Conservation (phyloP, 2,113 vertebrate species). For the Arvicanthis niloticus region DNA sequence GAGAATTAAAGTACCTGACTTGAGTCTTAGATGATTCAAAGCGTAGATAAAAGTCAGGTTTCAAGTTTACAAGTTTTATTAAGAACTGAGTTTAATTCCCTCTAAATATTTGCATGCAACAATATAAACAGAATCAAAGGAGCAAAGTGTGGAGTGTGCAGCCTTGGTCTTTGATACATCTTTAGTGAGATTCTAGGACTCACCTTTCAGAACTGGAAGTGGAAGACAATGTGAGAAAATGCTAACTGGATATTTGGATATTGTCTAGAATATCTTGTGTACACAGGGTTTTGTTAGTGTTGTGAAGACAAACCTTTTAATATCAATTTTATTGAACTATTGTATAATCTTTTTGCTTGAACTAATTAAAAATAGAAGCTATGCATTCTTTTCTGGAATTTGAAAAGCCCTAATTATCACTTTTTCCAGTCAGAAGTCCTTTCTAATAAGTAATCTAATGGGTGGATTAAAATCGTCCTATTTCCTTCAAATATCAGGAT, state of each 20-base stretch:
- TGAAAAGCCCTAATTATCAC: not conserved
- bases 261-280: not conserved
- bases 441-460: not conserved
- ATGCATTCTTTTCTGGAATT: not conserved
- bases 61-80: slow-evolving; percentile 34
- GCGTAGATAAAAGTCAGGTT: not conserved
- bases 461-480: slow-evolving; percentile 54
- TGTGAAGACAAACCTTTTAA: slow-evolving; percentile 15
- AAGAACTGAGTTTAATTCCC: not conserved
- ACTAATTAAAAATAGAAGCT: slow-evolving; percentile 51
- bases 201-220: not conserved
- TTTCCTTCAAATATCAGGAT: not conserved
- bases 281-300: slow-evolving; percentile 19
- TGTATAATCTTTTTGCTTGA: slow-evolving; percentile 21
- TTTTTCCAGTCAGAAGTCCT: not conserved
- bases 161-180: not conserved
- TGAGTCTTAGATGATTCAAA: slow-evolving; percentile 13
- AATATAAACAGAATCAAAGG: not conserved
- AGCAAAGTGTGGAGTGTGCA: fast-evolving
- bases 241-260: not conserved
- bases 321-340: not conserved
- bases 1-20: not conserved
- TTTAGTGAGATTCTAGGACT: not conserved
- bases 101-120: not conserved
- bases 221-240: not conserved